Conservation (phyloP, 2,113 vertebrate genomes). For the Suricata suricatta region DNA sequence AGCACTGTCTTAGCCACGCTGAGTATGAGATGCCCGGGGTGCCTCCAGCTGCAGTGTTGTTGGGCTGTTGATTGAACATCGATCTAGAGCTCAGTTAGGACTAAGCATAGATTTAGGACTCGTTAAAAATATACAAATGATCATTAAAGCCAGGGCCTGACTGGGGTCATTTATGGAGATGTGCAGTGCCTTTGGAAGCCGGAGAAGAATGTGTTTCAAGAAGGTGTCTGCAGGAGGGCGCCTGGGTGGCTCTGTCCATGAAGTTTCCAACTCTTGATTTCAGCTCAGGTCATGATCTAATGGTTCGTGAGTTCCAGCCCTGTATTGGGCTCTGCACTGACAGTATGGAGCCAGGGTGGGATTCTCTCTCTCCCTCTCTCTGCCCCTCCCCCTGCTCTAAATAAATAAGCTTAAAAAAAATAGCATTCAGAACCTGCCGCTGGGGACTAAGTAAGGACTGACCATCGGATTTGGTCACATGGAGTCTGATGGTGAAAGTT, state of each 20-base stretch:
- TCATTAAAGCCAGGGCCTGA: background rate
- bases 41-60: background rate
- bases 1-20: background rate
- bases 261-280: too few species aligned
- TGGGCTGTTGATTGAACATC: too few species aligned
- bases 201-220: background rate
- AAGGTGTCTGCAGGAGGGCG: background rate
- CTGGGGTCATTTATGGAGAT: background rate
- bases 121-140: background rate
- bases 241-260: too few species aligned
- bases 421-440: too few species aligned
- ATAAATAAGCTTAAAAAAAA: too few species aligned
- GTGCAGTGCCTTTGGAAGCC: background rate
- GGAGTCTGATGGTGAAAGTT: background rate
- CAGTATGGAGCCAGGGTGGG: too few species aligned
- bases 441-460: background rate
- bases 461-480: background rate
- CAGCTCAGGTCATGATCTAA: too few species aligned
- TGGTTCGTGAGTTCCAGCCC: too few species aligned
- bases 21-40: background rate
- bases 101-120: background rate
- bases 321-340: too few species aligned
- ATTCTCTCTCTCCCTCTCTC: too few species aligned
- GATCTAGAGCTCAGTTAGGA: background rate
- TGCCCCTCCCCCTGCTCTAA: too few species aligned